These are phyloP conservation scores for Danio kyathit DNA, from an alignment of 2,797 vertebrate genomes.

Conservation along the genomic window DNA sequence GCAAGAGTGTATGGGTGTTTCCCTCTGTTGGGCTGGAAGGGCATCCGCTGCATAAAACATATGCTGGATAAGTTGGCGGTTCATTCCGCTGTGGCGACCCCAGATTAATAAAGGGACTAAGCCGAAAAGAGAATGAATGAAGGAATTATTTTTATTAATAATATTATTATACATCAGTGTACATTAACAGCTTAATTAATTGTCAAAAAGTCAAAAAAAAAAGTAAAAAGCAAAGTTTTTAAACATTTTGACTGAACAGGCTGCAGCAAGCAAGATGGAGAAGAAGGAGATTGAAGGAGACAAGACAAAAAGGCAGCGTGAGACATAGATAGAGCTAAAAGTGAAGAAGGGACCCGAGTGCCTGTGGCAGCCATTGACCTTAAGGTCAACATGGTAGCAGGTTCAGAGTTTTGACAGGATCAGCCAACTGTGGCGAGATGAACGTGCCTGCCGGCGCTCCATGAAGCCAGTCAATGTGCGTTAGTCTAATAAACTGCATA, in stretches of 20 bases:
- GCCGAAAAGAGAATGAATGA: no score
- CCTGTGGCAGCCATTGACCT: slow-evolving; percentile 72
- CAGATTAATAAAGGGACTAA: no score
- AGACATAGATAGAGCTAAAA: background rate
- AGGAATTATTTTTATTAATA: no score
- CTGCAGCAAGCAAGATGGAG: background rate
- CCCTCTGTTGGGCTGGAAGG: no score
- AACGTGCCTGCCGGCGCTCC: slow-evolving; percentile 64
- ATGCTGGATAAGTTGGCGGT: no score
- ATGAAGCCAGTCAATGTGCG: slow-evolving; percentile 72
- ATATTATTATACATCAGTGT: no score
- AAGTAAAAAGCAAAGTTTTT: no score
- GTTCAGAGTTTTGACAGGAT: slow-evolving; percentile 79
- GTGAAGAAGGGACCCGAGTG: slow-evolving; percentile 50
- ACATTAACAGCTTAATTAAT: no score
- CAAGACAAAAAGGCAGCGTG: background rate
- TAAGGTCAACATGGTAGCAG: slow-evolving; percentile 79
- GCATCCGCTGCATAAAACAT: no score
- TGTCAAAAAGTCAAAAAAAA: no score
- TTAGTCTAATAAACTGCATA: slow-evolving; percentile 74
- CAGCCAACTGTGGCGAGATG: slow-evolving; percentile 75
- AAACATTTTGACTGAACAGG: background rate
- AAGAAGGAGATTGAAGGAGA: slow-evolving; percentile 34
- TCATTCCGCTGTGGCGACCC: no score
- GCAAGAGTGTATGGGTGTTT: no score